phyloP scores from a whole-genome alignment of 2,797 vertebrate genomes.

The Pelodytes ibericus region DNA sequence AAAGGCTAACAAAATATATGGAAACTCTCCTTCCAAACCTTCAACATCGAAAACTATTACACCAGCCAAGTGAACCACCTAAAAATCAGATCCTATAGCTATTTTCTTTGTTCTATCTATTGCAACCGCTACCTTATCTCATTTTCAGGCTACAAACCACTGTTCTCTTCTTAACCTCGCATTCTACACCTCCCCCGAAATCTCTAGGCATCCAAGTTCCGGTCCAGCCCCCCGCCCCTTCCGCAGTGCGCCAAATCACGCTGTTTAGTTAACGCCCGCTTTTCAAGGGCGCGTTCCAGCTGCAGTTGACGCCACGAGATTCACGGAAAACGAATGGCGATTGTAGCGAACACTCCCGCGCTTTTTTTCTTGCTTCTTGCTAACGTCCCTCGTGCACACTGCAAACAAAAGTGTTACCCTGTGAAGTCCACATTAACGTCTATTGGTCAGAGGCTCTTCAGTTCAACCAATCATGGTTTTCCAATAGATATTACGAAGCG shows the following conservation, averaged over 20 bases:
- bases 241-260: slow-evolving; percentile 29
- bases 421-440: not conserved
- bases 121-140: not conserved
- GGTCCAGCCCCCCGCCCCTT: slow-evolving; percentile 28
- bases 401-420: not conserved
- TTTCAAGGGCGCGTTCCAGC: not conserved
- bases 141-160: not conserved
- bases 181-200: not conserved
- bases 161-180: not conserved
- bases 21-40: too few species aligned
- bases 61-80: not conserved
- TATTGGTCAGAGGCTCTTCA: not conserved
- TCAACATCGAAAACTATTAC: not conserved
- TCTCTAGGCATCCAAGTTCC: slow-evolving; percentile 11
- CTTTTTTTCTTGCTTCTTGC: not conserved
- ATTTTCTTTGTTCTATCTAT: not conserved
- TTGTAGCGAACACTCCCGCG: not conserved
- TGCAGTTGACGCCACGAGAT: not conserved
- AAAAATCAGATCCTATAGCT: not conserved
- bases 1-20: too few species aligned
- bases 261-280: not conserved
- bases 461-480: not conserved
- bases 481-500: not conserved
- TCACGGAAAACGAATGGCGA: not conserved
- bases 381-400: not conserved